These are phyloP conservation scores for Clinocottus analis DNA, from an alignment of 2,113 vertebrate species.

Conservation along the genomic window DNA sequence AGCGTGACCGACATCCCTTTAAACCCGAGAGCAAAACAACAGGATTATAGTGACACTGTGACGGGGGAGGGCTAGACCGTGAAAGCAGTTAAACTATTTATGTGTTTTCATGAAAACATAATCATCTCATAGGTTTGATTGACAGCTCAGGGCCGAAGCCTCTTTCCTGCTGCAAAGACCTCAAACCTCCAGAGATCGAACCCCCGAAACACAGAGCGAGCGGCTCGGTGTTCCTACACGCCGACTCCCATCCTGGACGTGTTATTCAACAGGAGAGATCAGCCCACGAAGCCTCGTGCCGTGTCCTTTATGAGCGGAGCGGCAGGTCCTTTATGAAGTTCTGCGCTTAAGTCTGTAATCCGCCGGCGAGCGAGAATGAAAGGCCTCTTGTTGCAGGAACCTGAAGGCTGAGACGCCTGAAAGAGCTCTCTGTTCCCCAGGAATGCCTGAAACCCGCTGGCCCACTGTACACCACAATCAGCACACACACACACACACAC, in stretches of 20 bases:
- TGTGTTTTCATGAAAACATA: neutral
- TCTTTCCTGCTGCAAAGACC: neutral
- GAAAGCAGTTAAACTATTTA: neutral
- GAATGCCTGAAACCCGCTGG: constrained; percentile 72
- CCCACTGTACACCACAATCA: constrained; percentile 49
- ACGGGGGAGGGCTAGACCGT: neutral
- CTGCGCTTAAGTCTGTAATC: constrained; percentile 66
- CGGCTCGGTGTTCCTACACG: constrained; percentile 10
- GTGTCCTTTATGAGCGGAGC: constrained; percentile 30
- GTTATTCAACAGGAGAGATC: constrained; percentile 38
- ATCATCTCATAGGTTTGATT: no score
- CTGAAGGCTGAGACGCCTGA: constrained; percentile 79
- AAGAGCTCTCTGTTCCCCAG: constrained; percentile 88
- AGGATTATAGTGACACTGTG: constrained; percentile 1
- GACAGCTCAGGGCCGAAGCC: no score
- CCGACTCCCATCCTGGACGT: constrained; percentile 6
- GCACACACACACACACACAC: constrained; percentile 26
- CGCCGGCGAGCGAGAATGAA: constrained; percentile 78
- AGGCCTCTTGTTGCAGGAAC: constrained; percentile 79
- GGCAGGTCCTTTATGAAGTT: constrained; percentile 52
- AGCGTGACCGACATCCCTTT: neutral
- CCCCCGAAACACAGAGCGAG: constrained; percentile 16
- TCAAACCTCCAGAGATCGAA: neutral
- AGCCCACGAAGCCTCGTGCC: constrained; percentile 14
- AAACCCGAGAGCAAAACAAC: constrained; percentile 19